Evolutionary conservation across 2,888 invertebrate genomes (phyloP).

Genomic region (Tiliacea citrago): DNA sequence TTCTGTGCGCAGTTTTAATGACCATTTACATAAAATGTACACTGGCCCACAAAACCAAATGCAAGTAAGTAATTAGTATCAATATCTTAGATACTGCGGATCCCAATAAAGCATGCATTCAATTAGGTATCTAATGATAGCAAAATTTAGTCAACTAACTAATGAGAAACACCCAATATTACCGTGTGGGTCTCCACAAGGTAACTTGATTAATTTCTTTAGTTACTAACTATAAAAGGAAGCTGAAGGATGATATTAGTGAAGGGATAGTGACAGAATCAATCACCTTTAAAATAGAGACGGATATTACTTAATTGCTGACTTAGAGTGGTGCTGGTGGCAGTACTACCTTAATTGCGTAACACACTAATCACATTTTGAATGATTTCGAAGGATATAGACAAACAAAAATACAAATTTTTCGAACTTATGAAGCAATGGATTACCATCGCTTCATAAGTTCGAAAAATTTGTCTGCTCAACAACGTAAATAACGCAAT

Average conservation of each 20-base stretch:
- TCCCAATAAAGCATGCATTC: slow-evolving; percentile 18
- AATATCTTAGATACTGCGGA: slow-evolving; percentile 14
- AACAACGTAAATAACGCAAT: no score
- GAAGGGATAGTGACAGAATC: slow-evolving; percentile 2
- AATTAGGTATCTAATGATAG: slow-evolving; percentile 37
- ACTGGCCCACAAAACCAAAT: not conserved
- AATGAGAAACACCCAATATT: slow-evolving; percentile 13
- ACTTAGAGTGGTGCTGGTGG: no score
- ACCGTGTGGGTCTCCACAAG: slow-evolving; percentile 45
- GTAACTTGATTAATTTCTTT: slow-evolving; percentile 41
- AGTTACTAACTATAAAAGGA: slow-evolving; percentile 31
- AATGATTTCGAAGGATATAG: no score
- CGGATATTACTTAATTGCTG: not conserved
- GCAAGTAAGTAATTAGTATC: not conserved
- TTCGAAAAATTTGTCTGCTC: no score
- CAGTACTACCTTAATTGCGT: no score
- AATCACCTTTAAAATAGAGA: not conserved
- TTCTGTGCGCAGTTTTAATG: not conserved
- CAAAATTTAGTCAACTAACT: slow-evolving; percentile 13
- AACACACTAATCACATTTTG: no score
- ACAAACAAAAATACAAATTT: no score
- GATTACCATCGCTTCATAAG: no score
- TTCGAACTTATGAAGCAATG: no score
- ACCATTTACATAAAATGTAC: not conserved
- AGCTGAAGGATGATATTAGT: slow-evolving; percentile 31